Evolutionary conservation across 2,113 vertebrate genomes (phyloP).

Genomic region (Perognathus longimembris): DNA sequence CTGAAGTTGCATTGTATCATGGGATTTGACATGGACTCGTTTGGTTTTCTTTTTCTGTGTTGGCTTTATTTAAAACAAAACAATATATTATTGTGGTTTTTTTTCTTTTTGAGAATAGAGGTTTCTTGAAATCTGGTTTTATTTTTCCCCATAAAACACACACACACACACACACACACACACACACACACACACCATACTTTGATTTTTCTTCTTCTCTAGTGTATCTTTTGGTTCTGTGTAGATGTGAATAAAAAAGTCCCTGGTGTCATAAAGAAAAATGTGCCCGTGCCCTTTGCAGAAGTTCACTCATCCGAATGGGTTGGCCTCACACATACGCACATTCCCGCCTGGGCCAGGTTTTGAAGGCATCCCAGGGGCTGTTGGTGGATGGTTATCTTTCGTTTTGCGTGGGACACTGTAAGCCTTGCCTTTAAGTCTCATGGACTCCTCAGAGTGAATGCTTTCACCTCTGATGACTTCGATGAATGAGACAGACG

Average conservation of each 20-base stretch:
- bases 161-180: too few relatives aligned
- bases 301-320: conserved; percentile 28
- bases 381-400: not conserved
- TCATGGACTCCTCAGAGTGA: not conserved
- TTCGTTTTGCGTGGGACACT: not conserved
- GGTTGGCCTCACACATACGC: conserved; percentile 48
- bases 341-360: conserved; percentile 7
- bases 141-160: conserved; percentile 77
- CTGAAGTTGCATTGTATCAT: conserved; percentile 32
- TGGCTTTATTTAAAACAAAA: conserved; percentile 67
- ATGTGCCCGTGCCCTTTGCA: not conserved
- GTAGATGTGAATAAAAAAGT: not conserved
- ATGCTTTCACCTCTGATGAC: conserved; percentile 62
- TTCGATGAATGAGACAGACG: conserved; percentile 77
- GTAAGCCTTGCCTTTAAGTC: not conserved
- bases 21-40: conserved; percentile 39
- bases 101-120: conserved; percentile 70
- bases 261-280: conserved; percentile 23
- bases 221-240: conserved; percentile 44
- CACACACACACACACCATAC: conserved; percentile 6
- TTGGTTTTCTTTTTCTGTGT: not conserved
- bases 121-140: conserved; percentile 83
- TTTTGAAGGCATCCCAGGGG: not conserved
- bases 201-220: conserved; percentile 80
- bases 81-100: not conserved